phyloP scores from a whole-genome alignment of 2,113 vertebrate genomes.

The Taurulus bubalis region DNA sequence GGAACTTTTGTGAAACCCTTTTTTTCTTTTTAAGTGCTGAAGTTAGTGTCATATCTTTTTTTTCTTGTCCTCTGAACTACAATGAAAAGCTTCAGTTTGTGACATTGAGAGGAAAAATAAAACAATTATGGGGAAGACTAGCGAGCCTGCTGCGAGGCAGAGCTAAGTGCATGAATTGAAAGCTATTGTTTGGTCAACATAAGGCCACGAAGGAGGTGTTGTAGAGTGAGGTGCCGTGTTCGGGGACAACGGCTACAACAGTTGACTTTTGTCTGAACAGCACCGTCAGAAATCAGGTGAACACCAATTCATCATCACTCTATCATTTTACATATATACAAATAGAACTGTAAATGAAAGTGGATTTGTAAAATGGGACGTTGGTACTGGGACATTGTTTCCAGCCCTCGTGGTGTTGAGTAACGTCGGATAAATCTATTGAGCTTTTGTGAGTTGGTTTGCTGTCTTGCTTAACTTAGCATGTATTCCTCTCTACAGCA shows the following conservation, averaged over 20 bases:
- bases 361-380: not conserved
- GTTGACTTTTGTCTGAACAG: conserved; percentile 38
- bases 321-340: not conserved
- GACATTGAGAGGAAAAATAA: not conserved
- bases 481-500: not conserved
- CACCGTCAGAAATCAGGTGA: conserved; percentile 48
- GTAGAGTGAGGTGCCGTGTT: conserved; percentile 29
- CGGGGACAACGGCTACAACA: conserved; percentile 47
- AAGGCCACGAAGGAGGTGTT: not conserved
- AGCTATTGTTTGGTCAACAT: not conserved
- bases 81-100: not conserved
- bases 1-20: too few relatives aligned
- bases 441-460: not conserved
- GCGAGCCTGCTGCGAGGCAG: not conserved
- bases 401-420: not conserved
- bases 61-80: not conserved
- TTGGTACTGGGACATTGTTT: not conserved
- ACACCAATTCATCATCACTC: conserved; percentile 3
- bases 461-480: too few relatives aligned
- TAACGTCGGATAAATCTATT: not conserved
- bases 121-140: not conserved
- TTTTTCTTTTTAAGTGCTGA: not conserved
- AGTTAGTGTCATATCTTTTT: not conserved
- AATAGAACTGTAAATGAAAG: not conserved
- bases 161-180: not conserved